Conservation (phyloP, 2,797 vertebrate species). For the Limnodromus scolopaceus region DNA sequence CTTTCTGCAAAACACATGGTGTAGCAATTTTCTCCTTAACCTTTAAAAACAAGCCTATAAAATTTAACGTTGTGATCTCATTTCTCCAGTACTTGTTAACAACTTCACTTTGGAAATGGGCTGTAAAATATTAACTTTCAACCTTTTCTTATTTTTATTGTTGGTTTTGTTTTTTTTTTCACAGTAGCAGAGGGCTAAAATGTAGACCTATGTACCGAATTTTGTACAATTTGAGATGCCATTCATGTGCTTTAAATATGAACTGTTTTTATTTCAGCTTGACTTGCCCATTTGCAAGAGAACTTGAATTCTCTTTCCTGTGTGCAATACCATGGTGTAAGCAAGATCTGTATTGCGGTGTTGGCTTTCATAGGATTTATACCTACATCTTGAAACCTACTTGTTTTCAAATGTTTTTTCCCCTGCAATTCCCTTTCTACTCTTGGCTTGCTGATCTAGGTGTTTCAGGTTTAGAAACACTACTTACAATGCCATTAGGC, state of each 20-base stretch:
- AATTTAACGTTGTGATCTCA: not conserved
- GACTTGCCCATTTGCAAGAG: not conserved
- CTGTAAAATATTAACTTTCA: not conserved
- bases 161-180: not conserved
- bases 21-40: conserved; percentile 27
- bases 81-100: conserved; percentile 22
- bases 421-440: not conserved
- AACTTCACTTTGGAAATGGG: not conserved
- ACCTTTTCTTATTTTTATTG: not conserved
- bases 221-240: not conserved
- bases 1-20: not conserved
- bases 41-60: conserved; percentile 5
- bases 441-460: not conserved
- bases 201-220: not conserved
- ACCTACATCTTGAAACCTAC: not conserved
- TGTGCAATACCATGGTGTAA: not conserved
- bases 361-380: not conserved
- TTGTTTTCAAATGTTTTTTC: not conserved
- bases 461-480: not conserved
- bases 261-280: not conserved
- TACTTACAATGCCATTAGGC: not conserved
- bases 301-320: not conserved
- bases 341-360: not conserved
- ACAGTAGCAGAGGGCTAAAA: not conserved
- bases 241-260: not conserved